phyloP scores from a whole-genome alignment of 1,140 invertebrate genomes.

The Calosoma granatense region DNA sequence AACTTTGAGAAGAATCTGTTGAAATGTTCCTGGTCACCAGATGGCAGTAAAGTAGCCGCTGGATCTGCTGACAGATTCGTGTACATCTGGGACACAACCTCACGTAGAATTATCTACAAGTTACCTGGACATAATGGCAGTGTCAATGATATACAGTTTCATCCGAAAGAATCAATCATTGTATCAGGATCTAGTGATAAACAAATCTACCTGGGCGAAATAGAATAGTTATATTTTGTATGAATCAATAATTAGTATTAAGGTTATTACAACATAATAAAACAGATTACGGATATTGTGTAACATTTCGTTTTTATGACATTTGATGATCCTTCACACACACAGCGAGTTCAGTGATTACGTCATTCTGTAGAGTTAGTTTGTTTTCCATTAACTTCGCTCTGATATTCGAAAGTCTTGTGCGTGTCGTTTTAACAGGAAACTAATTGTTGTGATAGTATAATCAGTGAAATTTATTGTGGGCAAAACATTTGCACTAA shows the following conservation, averaged over 20 bases:
- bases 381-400: too few species aligned
- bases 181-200: constrained; percentile 93
- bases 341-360: too few species aligned
- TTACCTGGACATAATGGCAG: constrained; percentile 96
- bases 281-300: too few species aligned
- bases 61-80: constrained; percentile 94
- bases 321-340: too few species aligned
- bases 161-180: constrained; percentile 90
- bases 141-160: constrained; percentile 95
- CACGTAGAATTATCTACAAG: constrained; percentile 86
- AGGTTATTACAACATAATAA: too few species aligned
- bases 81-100: constrained; percentile 95
- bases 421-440: too few species aligned
- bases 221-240: constrained; percentile 52
- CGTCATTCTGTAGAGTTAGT: too few species aligned
- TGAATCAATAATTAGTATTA: constrained; percentile 11
- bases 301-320: too few species aligned
- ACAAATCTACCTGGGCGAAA: constrained; percentile 91
- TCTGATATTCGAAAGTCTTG: too few species aligned
- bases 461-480: too few species aligned
- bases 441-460: too few species aligned
- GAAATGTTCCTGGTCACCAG: constrained; percentile 79
- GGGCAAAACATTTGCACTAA: too few species aligned
- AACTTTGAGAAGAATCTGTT: constrained; percentile 96
- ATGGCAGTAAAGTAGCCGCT: constrained; percentile 70